Evolutionary conservation across 2,888 invertebrate genomes (phyloP).

Genomic region (Scaptomyza polygonia): DNA sequence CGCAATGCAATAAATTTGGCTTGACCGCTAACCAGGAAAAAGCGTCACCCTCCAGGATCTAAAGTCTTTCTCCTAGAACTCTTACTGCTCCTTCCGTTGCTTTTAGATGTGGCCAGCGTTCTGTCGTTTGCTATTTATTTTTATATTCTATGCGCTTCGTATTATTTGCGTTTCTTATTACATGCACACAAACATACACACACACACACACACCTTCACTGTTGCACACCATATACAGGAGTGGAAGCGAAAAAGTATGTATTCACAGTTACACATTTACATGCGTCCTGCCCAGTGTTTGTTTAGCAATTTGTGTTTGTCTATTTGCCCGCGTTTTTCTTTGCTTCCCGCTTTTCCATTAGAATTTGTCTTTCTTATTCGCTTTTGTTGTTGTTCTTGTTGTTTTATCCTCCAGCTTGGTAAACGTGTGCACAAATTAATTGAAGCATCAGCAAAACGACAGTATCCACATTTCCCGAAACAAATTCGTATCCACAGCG

Average conservation of each 20-base stretch:
- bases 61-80: constrained; percentile 17
- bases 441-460: constrained; percentile 64
- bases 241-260: constrained; percentile 2
- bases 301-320: constrained; percentile 61
- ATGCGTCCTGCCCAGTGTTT: constrained; percentile 57
- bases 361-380: constrained; percentile 24
- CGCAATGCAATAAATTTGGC: constrained; percentile 76
- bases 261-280: constrained; percentile 56
- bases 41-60: constrained; percentile 58
- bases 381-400: neutral
- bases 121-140: constrained; percentile 71
- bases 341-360: constrained; percentile 48
- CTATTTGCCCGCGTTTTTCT: constrained; percentile 54
- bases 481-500: constrained; percentile 5
- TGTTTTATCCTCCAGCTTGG: constrained; percentile 10
- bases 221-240: constrained; percentile 3
- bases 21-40: constrained; percentile 78
- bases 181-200: constrained; percentile 40
- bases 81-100: constrained; percentile 16
- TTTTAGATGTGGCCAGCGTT: constrained; percentile 52
- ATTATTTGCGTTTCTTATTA: constrained; percentile 72
- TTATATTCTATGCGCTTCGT: constrained; percentile 66
- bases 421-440: constrained; percentile 51
- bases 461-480: constrained; percentile 24
- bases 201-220: constrained; percentile 21